These are phyloP conservation scores for Araneus ventricosus DNA, from an alignment of 1,140 invertebrate species.

Conservation along the genomic window DNA sequence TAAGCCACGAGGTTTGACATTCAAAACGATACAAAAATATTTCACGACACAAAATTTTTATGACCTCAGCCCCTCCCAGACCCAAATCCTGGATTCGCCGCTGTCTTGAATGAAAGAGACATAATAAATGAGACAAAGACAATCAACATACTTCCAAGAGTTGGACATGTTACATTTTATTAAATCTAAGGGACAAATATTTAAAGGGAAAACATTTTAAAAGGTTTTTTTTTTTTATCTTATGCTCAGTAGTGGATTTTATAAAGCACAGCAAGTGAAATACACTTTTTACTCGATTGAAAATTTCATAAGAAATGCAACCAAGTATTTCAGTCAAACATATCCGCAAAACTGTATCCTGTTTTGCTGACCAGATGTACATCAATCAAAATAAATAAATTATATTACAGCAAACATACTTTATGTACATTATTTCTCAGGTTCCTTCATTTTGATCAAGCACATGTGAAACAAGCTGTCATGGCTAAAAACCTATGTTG, in stretches of 20 bases:
- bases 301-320: constrained; percentile 62
- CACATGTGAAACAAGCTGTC: constrained; percentile 42
- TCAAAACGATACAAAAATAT: too few species aligned
- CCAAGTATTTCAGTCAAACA: constrained; percentile 58
- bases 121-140: not conserved
- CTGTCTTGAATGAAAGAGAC: too few species aligned
- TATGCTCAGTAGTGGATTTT: constrained; percentile 71
- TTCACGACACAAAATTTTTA: too few species aligned
- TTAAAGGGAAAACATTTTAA: constrained; percentile 71
- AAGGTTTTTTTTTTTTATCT: constrained; percentile 59
- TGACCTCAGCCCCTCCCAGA: too few species aligned
- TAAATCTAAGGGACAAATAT: constrained; percentile 74
- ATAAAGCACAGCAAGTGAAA: constrained; percentile 74
- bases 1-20: too few species aligned
- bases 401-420: constrained; percentile 62
- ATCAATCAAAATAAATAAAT: constrained; percentile 63
- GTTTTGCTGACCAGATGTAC: constrained; percentile 65
- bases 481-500: constrained; percentile 42
- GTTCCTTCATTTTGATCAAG: constrained; percentile 40
- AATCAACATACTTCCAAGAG: constrained; percentile 46
- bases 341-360: constrained; percentile 60
- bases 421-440: constrained; percentile 62
- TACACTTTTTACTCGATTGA: constrained; percentile 65
- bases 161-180: constrained; percentile 74
- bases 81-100: too few species aligned